Evolutionary conservation across 2,888 invertebrate species (phyloP), one percentile per base, ranked within the genome.

Genomic region (Calephelis perditalis): DNA sequence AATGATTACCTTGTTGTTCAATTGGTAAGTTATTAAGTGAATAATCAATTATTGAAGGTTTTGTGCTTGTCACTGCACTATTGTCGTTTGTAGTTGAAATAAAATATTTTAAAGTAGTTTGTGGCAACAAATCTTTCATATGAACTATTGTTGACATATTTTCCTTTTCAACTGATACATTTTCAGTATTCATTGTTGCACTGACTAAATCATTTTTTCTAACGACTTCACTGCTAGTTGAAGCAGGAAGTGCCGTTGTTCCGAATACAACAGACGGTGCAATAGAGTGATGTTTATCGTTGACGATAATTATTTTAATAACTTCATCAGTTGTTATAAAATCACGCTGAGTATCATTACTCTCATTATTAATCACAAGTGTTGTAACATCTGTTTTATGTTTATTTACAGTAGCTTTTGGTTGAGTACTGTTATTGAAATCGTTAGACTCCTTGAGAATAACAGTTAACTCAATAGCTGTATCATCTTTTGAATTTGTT

Each of bases 381-480:
- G 36, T 44, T 2, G 59, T 36, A 9, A 36, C 12, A 58, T 59
- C 65, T 12, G 49, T 65, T 57, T 64, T 70, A 47, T 77, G 66
- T 55, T 73, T 68, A 7, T 60, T 64, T 3, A 69, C 64, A 45
- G 70, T 69, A 26, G 70, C 62, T 43, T 69, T 70, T 44, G 74
- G 71, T 66, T 49, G 49, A 49, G 49, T 15, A 15, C 15, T 49
- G 9, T 49, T 49, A 5, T 49, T 49, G 5, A 10, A 26, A 9
- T 12, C 10, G 15, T 49, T 15, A 49, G 49, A 49, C 15, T 87
- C 86, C 65, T 81, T 85, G 65, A 89, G 76, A 57, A 83, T 75
- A 40, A 89, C 83, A 2, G 82, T 86, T 0, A 89, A 74, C 65
- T 89, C 86, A 59, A 88, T 75, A 7, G 76, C 70, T 12, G 78